phyloP scores from a whole-genome alignment of 2,113 vertebrate species.

The Mastomys coucha region DNA sequence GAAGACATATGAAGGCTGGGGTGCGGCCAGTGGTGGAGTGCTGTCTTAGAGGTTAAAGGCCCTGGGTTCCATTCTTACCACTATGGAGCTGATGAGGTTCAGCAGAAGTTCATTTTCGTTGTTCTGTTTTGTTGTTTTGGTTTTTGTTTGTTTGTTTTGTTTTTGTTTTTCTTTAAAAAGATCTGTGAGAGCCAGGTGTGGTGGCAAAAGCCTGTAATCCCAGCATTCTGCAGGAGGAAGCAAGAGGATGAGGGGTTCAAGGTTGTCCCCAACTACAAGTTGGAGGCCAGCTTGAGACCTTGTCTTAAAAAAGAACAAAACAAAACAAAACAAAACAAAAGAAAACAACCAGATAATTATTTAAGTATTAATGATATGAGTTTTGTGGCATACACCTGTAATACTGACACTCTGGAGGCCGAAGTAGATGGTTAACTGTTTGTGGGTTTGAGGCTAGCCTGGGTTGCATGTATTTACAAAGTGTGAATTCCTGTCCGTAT shows the following conservation, averaged over 20 bases:
- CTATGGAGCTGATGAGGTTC: background rate
- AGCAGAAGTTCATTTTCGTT: background rate
- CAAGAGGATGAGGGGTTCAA: background rate
- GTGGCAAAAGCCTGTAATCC: background rate
- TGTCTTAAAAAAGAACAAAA: background rate
- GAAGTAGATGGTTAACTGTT: background rate
- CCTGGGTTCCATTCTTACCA: background rate
- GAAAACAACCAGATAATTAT: background rate
- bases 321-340: background rate
- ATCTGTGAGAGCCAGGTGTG: background rate
- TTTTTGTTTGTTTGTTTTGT: background rate
- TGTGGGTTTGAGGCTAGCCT: background rate
- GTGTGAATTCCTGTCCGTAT: background rate
- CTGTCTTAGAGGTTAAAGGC: background rate
- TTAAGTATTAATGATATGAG: background rate
- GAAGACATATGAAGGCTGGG: background rate
- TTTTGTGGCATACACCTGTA: background rate
- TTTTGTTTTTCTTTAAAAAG: background rate
- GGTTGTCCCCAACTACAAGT: background rate
- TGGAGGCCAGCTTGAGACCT: background rate
- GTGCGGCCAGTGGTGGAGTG: background rate
- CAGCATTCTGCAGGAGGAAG: background rate
- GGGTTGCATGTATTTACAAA: background rate
- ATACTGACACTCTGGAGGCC: background rate
- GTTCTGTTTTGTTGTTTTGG: background rate